A percentile compares a stretch with the other conserved stretches of the same genome.
Conservation (phyloP, 2,113 vertebrate genomes). For the Cheilinus undulatus region DNA sequence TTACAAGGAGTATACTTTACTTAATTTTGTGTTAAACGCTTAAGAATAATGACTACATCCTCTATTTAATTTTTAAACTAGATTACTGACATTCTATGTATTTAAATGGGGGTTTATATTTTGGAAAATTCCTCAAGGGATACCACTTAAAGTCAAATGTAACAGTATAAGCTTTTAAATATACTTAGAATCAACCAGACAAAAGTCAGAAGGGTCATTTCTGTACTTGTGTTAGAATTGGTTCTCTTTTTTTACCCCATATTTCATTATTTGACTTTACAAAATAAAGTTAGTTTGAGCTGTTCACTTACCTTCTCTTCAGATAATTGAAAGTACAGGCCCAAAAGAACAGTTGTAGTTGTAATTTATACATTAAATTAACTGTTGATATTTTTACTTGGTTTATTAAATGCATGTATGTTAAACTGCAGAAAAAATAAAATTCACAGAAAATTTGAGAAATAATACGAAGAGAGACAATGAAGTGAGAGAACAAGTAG, state of each 20-base stretch:
- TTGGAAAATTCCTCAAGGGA: not conserved
- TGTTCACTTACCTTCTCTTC: conserved; percentile 35
- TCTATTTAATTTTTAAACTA: conserved; percentile 4
- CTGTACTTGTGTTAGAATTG: not conserved
- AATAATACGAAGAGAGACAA: not conserved
- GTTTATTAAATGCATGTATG: not conserved
- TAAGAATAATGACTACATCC: not conserved
- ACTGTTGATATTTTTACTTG: not conserved
- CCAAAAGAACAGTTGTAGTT: not conserved
- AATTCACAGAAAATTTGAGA: not conserved
- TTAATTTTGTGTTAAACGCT: not conserved
- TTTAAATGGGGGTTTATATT: conserved; percentile 1
- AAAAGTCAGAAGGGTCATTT: conserved; percentile 1
- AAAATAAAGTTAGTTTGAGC: not conserved
- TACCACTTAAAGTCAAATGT: not conserved
- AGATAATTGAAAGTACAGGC: not conserved
- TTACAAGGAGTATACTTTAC: conserved; percentile 60
- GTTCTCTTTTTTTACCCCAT: not conserved
- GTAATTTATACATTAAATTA: not conserved
- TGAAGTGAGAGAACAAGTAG: not conserved
- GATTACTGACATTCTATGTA: not conserved
- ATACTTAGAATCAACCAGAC: not conserved
- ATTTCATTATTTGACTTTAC: not conserved
- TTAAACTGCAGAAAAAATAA: too few relatives aligned
- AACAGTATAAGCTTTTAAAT: not conserved